These are phyloP conservation scores for Capreolus pygargus DNA, from an alignment of 2,113 vertebrate genomes.

Conservation along the genomic window DNA sequence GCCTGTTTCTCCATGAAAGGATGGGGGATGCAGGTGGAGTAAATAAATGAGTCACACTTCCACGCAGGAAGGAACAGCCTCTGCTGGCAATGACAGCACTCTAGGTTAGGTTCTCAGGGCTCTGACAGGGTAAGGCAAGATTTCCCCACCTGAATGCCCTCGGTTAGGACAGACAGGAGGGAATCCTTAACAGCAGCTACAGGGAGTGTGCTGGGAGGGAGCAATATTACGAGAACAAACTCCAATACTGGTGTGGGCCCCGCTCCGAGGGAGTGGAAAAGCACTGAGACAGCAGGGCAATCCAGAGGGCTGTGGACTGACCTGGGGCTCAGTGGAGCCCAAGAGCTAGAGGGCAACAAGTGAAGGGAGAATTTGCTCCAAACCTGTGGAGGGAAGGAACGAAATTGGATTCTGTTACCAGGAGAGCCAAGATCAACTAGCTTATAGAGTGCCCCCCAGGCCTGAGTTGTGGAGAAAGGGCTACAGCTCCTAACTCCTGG, in stretches of 20 bases:
- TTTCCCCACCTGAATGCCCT: constrained; percentile 55
- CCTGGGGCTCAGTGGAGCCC: constrained; percentile 35
- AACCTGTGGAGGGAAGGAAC: constrained; percentile 52
- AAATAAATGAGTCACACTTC: constrained; percentile 42
- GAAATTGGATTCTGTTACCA: constrained; percentile 39
- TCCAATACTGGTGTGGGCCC: constrained; percentile 65
- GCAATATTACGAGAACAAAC: constrained; percentile 39
- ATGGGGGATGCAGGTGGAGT: constrained; percentile 2
- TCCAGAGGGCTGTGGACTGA: neutral
- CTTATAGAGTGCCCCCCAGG: constrained; percentile 56
- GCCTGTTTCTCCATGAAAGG: constrained; percentile 58
- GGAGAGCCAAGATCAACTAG: constrained; percentile 51
- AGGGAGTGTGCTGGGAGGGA: constrained; percentile 22
- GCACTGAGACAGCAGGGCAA: constrained; percentile 44
- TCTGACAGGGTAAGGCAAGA: constrained; percentile 63
- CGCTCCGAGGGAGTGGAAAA: constrained; percentile 14
- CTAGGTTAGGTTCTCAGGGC: neutral
- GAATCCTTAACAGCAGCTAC: constrained; percentile 48
- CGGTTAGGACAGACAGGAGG: constrained; percentile 41
- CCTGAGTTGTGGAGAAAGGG: constrained; percentile 54
- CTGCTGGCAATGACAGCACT: constrained; percentile 8
- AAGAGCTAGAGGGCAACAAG: constrained; percentile 43
- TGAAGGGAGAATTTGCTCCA: constrained; percentile 36
- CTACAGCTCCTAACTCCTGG: constrained; percentile 26
- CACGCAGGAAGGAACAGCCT: constrained; percentile 36